Evolutionary conservation across 2,113 vertebrate genomes (phyloP).

Genomic region (Melanotaenia duboulayi): DNA sequence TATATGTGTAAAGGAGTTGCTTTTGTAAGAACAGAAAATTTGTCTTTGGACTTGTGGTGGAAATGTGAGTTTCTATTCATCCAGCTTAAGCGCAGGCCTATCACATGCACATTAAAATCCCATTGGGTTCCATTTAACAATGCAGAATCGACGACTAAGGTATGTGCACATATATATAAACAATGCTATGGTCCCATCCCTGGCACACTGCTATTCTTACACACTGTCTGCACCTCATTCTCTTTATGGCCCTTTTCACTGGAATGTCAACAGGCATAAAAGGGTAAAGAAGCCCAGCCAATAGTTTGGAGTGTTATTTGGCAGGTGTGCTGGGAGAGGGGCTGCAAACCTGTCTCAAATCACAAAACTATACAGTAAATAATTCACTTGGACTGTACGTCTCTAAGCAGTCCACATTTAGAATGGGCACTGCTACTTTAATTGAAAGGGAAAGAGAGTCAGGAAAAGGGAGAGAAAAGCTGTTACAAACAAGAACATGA

Average conservation of each 20-base stretch:
- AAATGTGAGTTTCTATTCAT: slow-evolving; percentile 35
- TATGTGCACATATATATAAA: slow-evolving; percentile 41
- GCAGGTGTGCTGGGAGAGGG: slow-evolving; percentile 44
- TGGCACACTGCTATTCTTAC: slow-evolving; percentile 36
- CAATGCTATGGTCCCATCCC: slow-evolving; percentile 37
- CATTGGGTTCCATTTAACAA: slow-evolving; percentile 63
- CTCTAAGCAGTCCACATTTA: slow-evolving; percentile 61
- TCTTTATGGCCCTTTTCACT: slow-evolving; percentile 66
- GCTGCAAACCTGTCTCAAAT: slow-evolving; percentile 58
- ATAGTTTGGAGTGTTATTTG: slow-evolving; percentile 58
- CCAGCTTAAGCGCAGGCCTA: slow-evolving; percentile 57
- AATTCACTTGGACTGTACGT: slow-evolving; percentile 67
- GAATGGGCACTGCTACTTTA: slow-evolving; percentile 66
- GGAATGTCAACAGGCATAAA: slow-evolving; percentile 69
- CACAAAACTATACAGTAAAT: slow-evolving; percentile 64
- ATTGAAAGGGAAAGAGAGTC: slow-evolving; percentile 76
- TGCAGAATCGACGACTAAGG: slow-evolving; percentile 38
- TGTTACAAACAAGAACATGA: slow-evolving; percentile 86
- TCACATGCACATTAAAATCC: slow-evolving; percentile 56
- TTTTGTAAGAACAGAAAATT: slow-evolving; percentile 25
- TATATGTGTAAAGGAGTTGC: slow-evolving; percentile 28
- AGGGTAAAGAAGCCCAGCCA: slow-evolving; percentile 33
- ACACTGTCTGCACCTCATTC: slow-evolving; percentile 42
- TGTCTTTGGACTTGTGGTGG: slow-evolving; percentile 21
- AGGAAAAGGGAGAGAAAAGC: slow-evolving; percentile 71